phyloP scores from a whole-genome alignment of 2,797 vertebrate species.

The Poeciliopsis turneri region DNA sequence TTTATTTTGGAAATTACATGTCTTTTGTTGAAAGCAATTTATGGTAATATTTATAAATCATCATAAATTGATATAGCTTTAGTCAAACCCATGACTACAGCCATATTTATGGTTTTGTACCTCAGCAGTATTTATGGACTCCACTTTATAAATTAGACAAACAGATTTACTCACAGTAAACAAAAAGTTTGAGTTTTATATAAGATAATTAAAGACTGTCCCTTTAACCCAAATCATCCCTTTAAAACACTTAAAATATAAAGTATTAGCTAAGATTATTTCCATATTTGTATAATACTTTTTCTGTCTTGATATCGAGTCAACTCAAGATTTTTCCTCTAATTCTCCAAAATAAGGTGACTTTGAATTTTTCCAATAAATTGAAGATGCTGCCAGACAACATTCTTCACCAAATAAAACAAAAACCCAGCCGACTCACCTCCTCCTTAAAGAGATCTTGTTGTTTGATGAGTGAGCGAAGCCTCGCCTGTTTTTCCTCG shows the following conservation, averaged over 20 bases:
- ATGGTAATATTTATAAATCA: no score
- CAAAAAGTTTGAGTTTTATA: background rate
- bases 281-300: background rate
- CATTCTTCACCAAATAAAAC: background rate
- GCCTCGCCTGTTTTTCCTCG: constrained; percentile 94
- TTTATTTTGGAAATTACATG: background rate
- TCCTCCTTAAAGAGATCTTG: constrained; percentile 99
- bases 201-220: background rate
- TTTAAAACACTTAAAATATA: background rate
- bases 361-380: background rate
- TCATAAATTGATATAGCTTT: background rate
- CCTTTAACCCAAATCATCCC: background rate
- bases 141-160: background rate
- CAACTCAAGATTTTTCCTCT: background rate
- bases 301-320: background rate
- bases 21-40: background rate
- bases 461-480: constrained; percentile 96
- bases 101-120: background rate
- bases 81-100: background rate
- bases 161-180: background rate
- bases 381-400: background rate
- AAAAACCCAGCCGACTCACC: constrained; percentile 71
- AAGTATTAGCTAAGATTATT: background rate
- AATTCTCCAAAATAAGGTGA: background rate
- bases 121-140: background rate